Percentiles rank a stretch among this genome's conserved stretches.
phyloP scores from a whole-genome alignment of 2,797 vertebrate genomes.

The Gadopsis marmoratus region DNA sequence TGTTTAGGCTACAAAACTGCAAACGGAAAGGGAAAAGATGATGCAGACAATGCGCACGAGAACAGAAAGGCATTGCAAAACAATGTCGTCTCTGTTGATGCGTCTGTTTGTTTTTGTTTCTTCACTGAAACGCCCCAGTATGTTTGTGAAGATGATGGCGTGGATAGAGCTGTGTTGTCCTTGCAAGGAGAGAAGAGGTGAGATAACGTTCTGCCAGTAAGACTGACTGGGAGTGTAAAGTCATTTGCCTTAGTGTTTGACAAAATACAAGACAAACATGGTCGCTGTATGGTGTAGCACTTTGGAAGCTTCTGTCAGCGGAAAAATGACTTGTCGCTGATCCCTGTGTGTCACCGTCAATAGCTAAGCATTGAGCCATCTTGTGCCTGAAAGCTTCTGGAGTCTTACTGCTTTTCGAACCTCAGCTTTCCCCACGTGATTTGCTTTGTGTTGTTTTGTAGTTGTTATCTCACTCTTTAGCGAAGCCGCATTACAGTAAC shows the following conservation, averaged over 20 bases:
- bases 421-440: conserved; percentile 35
- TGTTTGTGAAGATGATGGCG: background rate
- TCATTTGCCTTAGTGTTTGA: background rate
- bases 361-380: conserved; percentile 34
- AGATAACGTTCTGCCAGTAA: conserved; percentile 14
- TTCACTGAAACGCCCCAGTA: conserved; percentile 42
- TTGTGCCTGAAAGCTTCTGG: conserved; percentile 64
- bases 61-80: conserved; percentile 32
- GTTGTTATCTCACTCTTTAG: conserved; percentile 50
- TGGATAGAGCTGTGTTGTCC: conserved; percentile 9
- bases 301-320: background rate
- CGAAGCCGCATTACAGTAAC: conserved; percentile 45
- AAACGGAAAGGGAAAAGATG: conserved; percentile 1
- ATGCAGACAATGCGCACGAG: conserved; percentile 49
- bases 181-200: conserved; percentile 32
- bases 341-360: conserved; percentile 14
- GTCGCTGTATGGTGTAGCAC: conserved; percentile 10
- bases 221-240: no score
- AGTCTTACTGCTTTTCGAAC: conserved; percentile 44
- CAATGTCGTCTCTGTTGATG: conserved; percentile 4
- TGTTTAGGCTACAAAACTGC: background rate
- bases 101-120: conserved; percentile 49
- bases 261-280: background rate
- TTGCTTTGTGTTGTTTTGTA: conserved; percentile 32
- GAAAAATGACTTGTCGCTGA: background rate